These are phyloP conservation scores for Eulemur coronatus DNA, from an alignment of 2,797 vertebrate species.

Conservation along the genomic window DNA sequence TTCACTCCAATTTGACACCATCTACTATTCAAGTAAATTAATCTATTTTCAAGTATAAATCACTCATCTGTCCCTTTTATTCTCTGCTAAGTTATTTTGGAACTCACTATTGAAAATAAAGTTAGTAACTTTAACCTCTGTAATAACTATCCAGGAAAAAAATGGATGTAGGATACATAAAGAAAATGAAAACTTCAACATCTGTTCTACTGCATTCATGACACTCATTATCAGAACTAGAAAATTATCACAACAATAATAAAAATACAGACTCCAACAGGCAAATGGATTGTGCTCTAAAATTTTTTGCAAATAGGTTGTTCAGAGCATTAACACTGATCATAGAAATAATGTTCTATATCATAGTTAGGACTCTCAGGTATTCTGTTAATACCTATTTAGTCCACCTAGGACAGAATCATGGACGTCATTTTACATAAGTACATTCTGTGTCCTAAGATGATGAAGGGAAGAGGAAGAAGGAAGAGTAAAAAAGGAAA, in stretches of 20 bases:
- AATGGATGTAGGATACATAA: background rate
- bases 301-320: background rate
- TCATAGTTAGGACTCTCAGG: too few relatives aligned
- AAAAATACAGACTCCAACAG: background rate
- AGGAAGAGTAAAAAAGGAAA: background rate
- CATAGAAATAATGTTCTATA: background rate
- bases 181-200: constrained; percentile 6
- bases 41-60: constrained; percentile 48
- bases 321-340: background rate
- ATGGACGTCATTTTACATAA: background rate
- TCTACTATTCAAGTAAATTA: background rate
- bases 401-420: background rate
- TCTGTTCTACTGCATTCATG: background rate
- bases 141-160: background rate
- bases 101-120: constrained; percentile 36
- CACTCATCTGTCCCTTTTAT: constrained; percentile 22
- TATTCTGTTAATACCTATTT: background rate
- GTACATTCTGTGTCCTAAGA: background rate
- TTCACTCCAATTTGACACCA: background rate
- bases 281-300: background rate
- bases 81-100: constrained; percentile 6
- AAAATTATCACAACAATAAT: background rate
- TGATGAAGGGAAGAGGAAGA: background rate
- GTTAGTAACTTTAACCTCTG: background rate
- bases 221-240: constrained; percentile 5